phyloP scores from a whole-genome alignment of 2,888 invertebrate genomes.

The Hypsopygia costalis region DNA sequence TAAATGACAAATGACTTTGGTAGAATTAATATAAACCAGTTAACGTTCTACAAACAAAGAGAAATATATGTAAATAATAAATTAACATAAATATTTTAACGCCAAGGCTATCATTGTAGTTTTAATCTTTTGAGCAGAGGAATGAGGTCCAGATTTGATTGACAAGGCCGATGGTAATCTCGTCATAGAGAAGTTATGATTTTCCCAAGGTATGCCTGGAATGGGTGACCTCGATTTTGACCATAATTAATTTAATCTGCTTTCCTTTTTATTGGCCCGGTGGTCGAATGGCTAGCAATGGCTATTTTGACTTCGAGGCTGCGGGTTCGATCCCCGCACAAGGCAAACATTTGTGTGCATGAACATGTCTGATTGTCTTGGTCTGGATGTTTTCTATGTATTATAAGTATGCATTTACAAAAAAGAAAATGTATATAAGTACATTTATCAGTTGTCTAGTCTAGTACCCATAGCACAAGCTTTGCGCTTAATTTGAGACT shows the following conservation, averaged over 20 bases:
- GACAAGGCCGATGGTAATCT: conserved; percentile 16
- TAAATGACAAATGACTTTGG: no score
- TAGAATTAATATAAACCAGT: not conserved
- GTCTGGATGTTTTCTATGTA: no score
- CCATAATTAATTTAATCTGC: not conserved
- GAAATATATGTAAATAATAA: not conserved
- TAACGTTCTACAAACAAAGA: conserved; percentile 3
- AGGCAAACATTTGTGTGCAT: no score
- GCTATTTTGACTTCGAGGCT: no score
- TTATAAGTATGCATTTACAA: no score
- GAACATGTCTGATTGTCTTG: no score
- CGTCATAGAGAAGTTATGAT: not conserved
- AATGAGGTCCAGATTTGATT: conserved; percentile 12
- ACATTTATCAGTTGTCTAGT: no score
- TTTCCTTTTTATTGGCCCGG: not conserved
- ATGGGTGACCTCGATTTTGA: not conserved
- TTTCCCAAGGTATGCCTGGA: not conserved
- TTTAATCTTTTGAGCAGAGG: conserved; percentile 1
- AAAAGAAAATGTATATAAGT: no score
- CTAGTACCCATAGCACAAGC: no score
- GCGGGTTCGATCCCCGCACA: no score
- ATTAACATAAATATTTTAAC: not conserved
- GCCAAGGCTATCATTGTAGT: not conserved
- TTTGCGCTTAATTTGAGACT: no score
- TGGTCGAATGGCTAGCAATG: no score